Evolutionary conservation across 2,113 vertebrate species (phyloP), one percentile per base, ranked within the genome.

Genomic region (Ciconia maguari): DNA sequence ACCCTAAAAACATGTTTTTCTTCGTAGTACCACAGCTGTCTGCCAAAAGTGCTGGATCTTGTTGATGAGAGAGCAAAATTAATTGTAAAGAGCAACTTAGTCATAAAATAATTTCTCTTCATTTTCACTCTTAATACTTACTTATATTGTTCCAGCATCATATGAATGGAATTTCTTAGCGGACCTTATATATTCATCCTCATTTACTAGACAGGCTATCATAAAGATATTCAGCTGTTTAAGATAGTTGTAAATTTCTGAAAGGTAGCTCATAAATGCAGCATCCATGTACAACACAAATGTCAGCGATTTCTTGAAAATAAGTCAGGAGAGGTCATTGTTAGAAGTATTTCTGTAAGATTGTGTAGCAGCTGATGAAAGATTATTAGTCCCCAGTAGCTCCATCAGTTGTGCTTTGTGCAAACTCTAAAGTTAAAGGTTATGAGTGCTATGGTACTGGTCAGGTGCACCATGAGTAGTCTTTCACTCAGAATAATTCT

Each of bases 401-500:
- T 96, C 87, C 41, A 79, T 93, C 80, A 68, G 41, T 85, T 92
- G 32, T 74, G 86, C 34, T 94, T 84, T 91, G 51, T 78, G 72
- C 70, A 96, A 68, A 70, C 69, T 46, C 55, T 91, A 13, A 81
- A 55, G 71, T 82, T 96, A 97, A 97, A 96, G 78, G 76, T 85
- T 97, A 83, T 89, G 58, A 61, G 36, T 52, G 70, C 62, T 88
- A 17, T 44, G 55, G 95, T 89, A n/a, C 52, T 18, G 46, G 71
- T 12, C 83, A 78, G 77, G 87, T 92, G 65, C 75, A 93, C 70
- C 7, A 10, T 75, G 42, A 93, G 61, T 52, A 93, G 69, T 90
- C 92, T 91, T 95, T 97, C 94, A 93, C 89, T 96, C 86, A 93
- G 77, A 96, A 92, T 95, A 78, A 95, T 96, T 94, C 93, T 96